Evolutionary conservation across 2,888 invertebrate species (phyloP), one percentile per base, ranked within the genome.

Genomic region (Caenorhabditis afra): DNA sequence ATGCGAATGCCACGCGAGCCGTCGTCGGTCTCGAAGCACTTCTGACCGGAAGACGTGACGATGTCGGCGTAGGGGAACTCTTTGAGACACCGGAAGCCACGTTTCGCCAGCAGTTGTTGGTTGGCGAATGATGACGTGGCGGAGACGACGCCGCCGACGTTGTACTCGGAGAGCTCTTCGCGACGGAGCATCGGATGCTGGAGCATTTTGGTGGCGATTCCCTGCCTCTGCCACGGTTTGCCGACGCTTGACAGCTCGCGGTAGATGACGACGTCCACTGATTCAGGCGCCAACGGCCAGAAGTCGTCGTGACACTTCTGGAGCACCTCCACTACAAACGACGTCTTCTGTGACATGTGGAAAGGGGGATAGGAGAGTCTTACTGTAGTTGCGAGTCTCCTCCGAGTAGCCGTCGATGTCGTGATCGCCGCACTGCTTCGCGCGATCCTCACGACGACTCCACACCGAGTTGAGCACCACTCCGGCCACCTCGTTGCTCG

Each of bases 241-340:
- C 59, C 70, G 11, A 77, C 77, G 22, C 65, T 71, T 1, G 77
- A 77, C 5, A 77, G 47, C 45, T 77, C 77, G 22, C 77, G 52
- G 37, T 77, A 71, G 35, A 77, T 11, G 0, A 77, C 77, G 11
- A 23, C 23, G 20, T 64, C 16, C 2, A 77, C 37, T 39, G 70
- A 47, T 12, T 52, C 45, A 14, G 77, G 77, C 10, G 35, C 59
- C 11, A 77, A 45, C 5, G 5, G 22, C 77, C 77, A 77, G 49
- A 70, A 77, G 41, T 70, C 70, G 5, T 37, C 58, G 37, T 77
- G 77, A 37, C 62, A 57, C 20, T 65, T 41, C 22, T 77, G 59
- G 1, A 77, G 65, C 8, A 71, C 29, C 10, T 45, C 16, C 12
- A 65, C 77, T 77, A 41, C 18, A 14, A 18, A 8, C 35, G 11